phyloP scores from a whole-genome alignment of 1,140 invertebrate species.

The Heliconius congener region DNA sequence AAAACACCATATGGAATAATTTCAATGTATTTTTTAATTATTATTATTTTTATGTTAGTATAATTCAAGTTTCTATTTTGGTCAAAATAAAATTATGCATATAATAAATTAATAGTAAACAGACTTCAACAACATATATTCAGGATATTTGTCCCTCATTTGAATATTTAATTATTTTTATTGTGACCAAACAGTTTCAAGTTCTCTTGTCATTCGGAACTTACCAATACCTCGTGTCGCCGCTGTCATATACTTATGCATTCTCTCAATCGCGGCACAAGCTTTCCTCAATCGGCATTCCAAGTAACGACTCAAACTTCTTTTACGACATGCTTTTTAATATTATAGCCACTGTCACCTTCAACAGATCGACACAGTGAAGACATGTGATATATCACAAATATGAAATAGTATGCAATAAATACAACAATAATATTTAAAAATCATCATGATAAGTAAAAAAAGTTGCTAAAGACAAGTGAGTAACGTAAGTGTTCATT shows the following conservation, averaged over 20 bases:
- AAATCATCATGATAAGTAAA: constrained; percentile 38
- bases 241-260: constrained; percentile 2
- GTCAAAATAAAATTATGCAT: constrained; percentile 9
- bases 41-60: constrained; percentile 1
- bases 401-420: constrained; percentile 45
- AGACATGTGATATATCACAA: constrained; percentile 51
- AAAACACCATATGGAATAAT: background rate
- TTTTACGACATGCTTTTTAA: constrained; percentile 27
- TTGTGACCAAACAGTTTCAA: constrained; percentile 1
- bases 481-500: background rate
- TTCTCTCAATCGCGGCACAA: background rate
- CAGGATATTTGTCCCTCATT: background rate
- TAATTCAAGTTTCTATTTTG: background rate
- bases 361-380: constrained; percentile 72
- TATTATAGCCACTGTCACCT: constrained; percentile 51
- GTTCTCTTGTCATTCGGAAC: constrained; percentile 8
- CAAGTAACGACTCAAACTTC: constrained; percentile 25
- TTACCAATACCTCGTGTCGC: constrained; percentile 12
- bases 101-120: background rate
- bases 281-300: constrained; percentile 18
- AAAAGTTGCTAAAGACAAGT: background rate
- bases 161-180: background rate
- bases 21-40: background rate
- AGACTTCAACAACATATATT: background rate
- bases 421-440: constrained; percentile 42